Conservation (phyloP, 2,797 vertebrate species). For the Miichthys miiuy region DNA sequence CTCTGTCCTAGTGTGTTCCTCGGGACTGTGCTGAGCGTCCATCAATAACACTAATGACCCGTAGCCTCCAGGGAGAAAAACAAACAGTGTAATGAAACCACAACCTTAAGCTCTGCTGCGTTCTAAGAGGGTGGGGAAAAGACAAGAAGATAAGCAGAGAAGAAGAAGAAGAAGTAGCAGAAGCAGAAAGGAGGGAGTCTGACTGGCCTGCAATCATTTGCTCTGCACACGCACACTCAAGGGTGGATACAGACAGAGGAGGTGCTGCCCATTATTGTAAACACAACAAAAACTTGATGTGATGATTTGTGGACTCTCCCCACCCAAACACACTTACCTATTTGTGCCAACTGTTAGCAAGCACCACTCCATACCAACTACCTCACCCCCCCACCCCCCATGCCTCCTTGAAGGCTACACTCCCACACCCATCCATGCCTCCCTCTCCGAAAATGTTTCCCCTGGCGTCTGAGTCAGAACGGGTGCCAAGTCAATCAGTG, state of each 20-base stretch:
- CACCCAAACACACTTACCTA: slow-evolving; percentile 52
- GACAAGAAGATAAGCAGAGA: slow-evolving; percentile 23
- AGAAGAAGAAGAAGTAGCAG: slow-evolving; percentile 17
- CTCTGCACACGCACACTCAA: slow-evolving; percentile 4
- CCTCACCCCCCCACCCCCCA: neutral
- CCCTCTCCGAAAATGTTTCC: slow-evolving; percentile 72
- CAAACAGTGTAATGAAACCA: slow-evolving; percentile 73
- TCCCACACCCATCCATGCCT: slow-evolving; percentile 54
- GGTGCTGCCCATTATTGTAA: slow-evolving; percentile 48
- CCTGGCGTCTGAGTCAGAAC: slow-evolving; percentile 73
- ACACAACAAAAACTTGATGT: slow-evolving; percentile 63
- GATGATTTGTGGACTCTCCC: slow-evolving; percentile 65
- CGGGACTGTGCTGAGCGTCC: slow-evolving; percentile 62
- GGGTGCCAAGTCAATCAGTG: slow-evolving; percentile 86
- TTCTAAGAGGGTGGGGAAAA: slow-evolving; percentile 38
- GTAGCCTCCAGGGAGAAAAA: slow-evolving; percentile 75
- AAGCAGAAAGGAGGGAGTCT: slow-evolving; percentile 8
- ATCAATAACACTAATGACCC: slow-evolving; percentile 84
- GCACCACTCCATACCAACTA: slow-evolving; percentile 26
- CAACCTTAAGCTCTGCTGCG: slow-evolving; percentile 62
- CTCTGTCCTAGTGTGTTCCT: slow-evolving; percentile 52
- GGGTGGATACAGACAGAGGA: slow-evolving; percentile 26
- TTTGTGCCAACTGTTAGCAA: slow-evolving; percentile 72
- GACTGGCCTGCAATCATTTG: slow-evolving; percentile 20
- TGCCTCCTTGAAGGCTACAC: slow-evolving; percentile 32